Percentiles rank a stretch among this genome's conserved stretches.
Conservation (phyloP, 2,113 vertebrate species). For the Speoplatyrhinus poulsoni region DNA sequence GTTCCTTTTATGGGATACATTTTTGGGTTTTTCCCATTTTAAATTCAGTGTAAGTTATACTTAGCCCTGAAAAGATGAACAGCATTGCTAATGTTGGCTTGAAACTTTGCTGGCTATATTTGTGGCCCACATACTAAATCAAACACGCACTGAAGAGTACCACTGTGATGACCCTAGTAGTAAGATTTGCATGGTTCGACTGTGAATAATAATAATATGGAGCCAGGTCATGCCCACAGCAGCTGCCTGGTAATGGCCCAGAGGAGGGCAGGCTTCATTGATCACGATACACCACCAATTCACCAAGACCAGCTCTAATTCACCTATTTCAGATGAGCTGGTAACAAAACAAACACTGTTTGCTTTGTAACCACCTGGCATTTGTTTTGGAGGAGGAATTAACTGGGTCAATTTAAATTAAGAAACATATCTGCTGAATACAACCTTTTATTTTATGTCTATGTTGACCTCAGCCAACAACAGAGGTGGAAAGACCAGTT, state of each 20-base stretch:
- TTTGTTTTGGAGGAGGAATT: slow-evolving; percentile 27
- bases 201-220: background rate
- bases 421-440: background rate
- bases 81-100: too few species aligned
- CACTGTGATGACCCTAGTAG: background rate
- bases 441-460: background rate
- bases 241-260: too few species aligned
- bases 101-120: too few species aligned
- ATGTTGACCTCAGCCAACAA: too few species aligned
- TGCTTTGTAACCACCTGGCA: slow-evolving; percentile 19
- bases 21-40: too few species aligned
- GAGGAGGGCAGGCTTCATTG: too few species aligned
- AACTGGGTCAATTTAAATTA: slow-evolving; percentile 21
- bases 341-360: background rate
- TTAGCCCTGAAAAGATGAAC: too few species aligned
- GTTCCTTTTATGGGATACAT: too few species aligned
- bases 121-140: background rate
- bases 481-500: too few species aligned
- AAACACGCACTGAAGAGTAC: background rate
- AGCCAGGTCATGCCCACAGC: background rate
- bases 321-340: background rate
- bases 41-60: too few species aligned
- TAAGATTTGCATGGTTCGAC: background rate
- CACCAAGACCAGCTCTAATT: too few species aligned
- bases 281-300: too few species aligned